A percentile compares a stretch with the other conserved stretches of the same genome.
phyloP scores from a whole-genome alignment of 2,888 invertebrate genomes.

The Odontocerum albicorne region DNA sequence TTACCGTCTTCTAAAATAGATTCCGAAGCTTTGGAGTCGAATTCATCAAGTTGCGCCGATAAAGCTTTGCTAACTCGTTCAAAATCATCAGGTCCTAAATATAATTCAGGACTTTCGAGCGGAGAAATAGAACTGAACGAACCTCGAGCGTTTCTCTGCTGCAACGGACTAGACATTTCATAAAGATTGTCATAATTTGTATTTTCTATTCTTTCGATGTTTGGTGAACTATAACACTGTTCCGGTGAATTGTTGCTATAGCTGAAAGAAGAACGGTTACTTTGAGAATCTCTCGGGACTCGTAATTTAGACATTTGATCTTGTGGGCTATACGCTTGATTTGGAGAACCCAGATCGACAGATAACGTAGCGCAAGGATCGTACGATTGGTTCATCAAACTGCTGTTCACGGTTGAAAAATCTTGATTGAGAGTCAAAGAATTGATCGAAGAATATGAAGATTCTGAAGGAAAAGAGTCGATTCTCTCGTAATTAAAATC shows the following conservation, averaged over 20 bases:
- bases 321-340: not conserved
- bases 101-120: conserved; percentile 20
- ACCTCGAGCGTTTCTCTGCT: conserved; percentile 15
- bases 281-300: not conserved
- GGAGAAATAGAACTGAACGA: conserved; percentile 27
- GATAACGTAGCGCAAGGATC: not conserved
- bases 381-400: conserved; percentile 1
- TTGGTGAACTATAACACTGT: conserved; percentile 12
- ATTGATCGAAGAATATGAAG: not conserved
- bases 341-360: not conserved
- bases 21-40: not conserved
- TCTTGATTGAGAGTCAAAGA: not conserved
- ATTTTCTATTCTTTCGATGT: conserved; percentile 8
- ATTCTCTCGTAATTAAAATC: not conserved
- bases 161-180: conserved; percentile 4
- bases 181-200: conserved; percentile 10
- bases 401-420: not conserved
- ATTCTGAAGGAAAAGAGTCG: not conserved
- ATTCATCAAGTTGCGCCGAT: not conserved
- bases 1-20: not conserved
- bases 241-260: conserved; percentile 6
- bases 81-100: not conserved
- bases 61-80: conserved; percentile 3
- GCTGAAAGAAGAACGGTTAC: conserved; percentile 1
- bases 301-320: not conserved